Percentiles rank a stretch among this genome's conserved stretches.
These are phyloP conservation scores for Lepas anatifera DNA, from an alignment of 2,888 invertebrate genomes.

Conservation along the genomic window DNA sequence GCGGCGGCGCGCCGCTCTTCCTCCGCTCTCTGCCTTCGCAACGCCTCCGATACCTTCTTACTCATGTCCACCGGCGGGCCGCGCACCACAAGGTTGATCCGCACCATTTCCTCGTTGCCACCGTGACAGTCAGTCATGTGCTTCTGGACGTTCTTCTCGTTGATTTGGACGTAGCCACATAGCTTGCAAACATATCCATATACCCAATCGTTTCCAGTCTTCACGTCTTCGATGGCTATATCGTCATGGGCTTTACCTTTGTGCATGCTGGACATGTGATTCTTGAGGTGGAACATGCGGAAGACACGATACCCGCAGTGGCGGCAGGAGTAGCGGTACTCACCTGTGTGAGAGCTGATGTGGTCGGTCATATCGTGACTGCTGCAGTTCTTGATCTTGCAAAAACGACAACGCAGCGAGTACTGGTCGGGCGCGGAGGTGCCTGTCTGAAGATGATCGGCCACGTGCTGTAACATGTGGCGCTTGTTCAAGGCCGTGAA, in stretches of 20 bases:
- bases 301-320: constrained; percentile 38
- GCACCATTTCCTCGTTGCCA: constrained; percentile 38
- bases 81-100: constrained; percentile 30
- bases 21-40: background rate
- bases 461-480: constrained; percentile 22
- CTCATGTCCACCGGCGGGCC: background rate
- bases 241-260: constrained; percentile 15
- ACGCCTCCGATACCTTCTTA: background rate
- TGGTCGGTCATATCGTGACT: constrained; percentile 51
- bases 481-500: constrained; percentile 17
- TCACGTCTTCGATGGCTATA: background rate
- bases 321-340: constrained; percentile 53
- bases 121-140: constrained; percentile 48
- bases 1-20: background rate
- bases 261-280: constrained; percentile 21
- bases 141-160: constrained; percentile 44
- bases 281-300: constrained; percentile 20
- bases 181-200: constrained; percentile 53
- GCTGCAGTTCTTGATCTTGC: constrained; percentile 27
- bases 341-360: constrained; percentile 62
- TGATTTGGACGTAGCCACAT: constrained; percentile 61
- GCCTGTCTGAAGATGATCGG: constrained; percentile 16
- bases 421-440: constrained; percentile 8
- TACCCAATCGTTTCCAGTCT: constrained; percentile 7
- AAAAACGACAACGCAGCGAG: constrained; percentile 32